Percentiles rank a stretch among this genome's conserved stretches.
Evolutionary conservation across 2,797 vertebrate species (phyloP).

Genomic region (Tapirus indicus): DNA sequence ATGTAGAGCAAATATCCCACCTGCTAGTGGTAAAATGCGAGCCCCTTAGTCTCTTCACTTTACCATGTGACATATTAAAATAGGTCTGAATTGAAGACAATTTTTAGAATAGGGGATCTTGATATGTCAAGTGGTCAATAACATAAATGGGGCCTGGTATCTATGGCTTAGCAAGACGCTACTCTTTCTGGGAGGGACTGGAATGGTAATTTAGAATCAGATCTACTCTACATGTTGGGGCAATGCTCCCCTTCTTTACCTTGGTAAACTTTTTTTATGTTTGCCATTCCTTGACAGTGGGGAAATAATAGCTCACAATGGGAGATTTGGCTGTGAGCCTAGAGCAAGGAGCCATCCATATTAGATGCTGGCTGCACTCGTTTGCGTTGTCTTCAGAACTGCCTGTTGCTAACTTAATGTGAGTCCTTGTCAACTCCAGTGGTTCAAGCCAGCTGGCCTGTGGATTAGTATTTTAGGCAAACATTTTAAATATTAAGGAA

Average conservation of each 20-base stretch:
- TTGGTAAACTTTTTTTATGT: not conserved
- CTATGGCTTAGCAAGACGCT: not conserved
- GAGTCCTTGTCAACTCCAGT: not conserved
- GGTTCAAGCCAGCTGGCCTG: not conserved
- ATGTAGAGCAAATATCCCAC: not conserved
- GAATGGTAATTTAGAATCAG: not conserved
- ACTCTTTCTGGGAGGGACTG: not conserved
- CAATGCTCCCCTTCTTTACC: not conserved
- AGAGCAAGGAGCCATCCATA: not conserved
- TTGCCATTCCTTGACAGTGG: not conserved
- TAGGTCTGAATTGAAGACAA: not conserved
- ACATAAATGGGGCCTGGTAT: not conserved
- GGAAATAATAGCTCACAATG: not conserved
- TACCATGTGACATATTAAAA: not conserved
- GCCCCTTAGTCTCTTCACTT: not conserved
- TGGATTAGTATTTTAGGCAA: not conserved
- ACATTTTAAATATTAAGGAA: not conserved
- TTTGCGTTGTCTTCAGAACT: not conserved
- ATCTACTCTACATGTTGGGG: not conserved
- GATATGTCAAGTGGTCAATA: not conserved
- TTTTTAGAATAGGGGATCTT: not conserved
- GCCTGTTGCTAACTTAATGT: not conserved
- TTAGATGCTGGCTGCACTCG: accelerated
- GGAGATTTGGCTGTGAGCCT: not conserved
- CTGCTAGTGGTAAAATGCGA: not conserved